Base-by-base conservation (phyloP, 2,113 vertebrate genomes). In the Oncorhynchus tshawytscha region DNA sequence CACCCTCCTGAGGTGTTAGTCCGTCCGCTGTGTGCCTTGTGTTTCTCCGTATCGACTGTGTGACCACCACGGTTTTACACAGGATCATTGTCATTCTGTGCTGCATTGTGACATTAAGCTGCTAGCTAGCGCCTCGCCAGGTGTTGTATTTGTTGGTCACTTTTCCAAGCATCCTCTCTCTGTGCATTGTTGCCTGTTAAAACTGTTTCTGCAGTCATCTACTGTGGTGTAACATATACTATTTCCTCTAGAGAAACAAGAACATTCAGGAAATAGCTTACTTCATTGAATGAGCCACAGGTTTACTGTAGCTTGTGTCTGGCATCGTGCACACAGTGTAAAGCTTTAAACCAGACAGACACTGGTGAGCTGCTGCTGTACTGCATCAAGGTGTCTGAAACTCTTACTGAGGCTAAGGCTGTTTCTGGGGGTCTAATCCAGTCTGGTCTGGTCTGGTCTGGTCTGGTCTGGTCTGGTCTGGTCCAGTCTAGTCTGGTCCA, bases 11-110 rank as follows among this genome's bases (percentile, higher is more conserved):
- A 67, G 65, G 29, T 31, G 65, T 34, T 68, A 9, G 27, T 34
- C 29, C 29, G 6, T 68, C 66, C 29, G 66, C 27, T 16, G 2
- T 15, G 13, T 34, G 66, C 66, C 29, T 5, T 67, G 66, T 67
- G 25, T 18, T 67, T 25, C 64, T 66, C 64, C 25, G 9, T 66
- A 29, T 29, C 25, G 64, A 15, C 24, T 70, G 81, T 62, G 75
- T 68, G 78, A 88, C 80, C 64, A 11, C 9, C 39, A 75, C 74
- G 81, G 87, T 83, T 82, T 80, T 45, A 80, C 77, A 86, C 82
- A 85, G 85, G 70, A 82, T 88, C 84, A 76, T 92, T 92, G 87
- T 92, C 89, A 89, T 84, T 77, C 70, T 81, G 80, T 86, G 86
- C 88, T 82, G 88, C 88, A 78, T 84, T 84, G 83, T 68, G 75